These are phyloP conservation scores for Hydroisotoma schaefferi DNA, from an alignment of 2,888 invertebrate species.

Conservation along the genomic window DNA sequence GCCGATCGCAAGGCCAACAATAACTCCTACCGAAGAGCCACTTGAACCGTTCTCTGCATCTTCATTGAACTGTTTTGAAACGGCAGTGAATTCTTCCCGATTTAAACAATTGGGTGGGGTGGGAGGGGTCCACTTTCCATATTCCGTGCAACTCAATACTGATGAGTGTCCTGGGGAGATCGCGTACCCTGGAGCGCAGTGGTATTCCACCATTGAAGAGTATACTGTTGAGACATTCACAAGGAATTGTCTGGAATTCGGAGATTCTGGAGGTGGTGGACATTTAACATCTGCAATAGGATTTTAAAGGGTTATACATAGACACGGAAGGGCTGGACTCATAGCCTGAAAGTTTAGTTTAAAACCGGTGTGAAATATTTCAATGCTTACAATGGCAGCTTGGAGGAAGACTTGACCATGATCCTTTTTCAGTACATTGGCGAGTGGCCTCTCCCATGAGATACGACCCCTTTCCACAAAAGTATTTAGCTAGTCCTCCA, in stretches of 20 bases:
- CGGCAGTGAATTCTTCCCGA: conserved; percentile 36
- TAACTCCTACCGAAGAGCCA: conserved; percentile 38
- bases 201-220: conserved; percentile 74
- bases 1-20: conserved; percentile 39
- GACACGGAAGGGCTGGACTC: too few species aligned
- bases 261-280: conserved; percentile 65
- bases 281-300: conserved; percentile 71
- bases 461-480: conserved; percentile 75
- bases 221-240: conserved; percentile 79
- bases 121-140: conserved; percentile 41
- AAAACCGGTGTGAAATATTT: background rate
- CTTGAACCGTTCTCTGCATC: conserved; percentile 15
- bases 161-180: conserved; percentile 54
- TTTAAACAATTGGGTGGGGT: conserved; percentile 41
- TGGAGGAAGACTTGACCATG: conserved; percentile 76
- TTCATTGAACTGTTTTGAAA: conserved; percentile 20
- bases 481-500: conserved; percentile 74
- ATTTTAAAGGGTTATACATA: conserved; percentile 4
- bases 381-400: conserved; percentile 70
- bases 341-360: background rate
- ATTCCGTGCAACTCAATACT: conserved; percentile 38
- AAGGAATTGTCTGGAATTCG: conserved; percentile 80
- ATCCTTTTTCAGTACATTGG: conserved; percentile 70
- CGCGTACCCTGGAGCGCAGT: conserved; percentile 76
- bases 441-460: conserved; percentile 73